phyloP scores from a whole-genome alignment of 2,888 invertebrate species.

The Ophion costatus region DNA sequence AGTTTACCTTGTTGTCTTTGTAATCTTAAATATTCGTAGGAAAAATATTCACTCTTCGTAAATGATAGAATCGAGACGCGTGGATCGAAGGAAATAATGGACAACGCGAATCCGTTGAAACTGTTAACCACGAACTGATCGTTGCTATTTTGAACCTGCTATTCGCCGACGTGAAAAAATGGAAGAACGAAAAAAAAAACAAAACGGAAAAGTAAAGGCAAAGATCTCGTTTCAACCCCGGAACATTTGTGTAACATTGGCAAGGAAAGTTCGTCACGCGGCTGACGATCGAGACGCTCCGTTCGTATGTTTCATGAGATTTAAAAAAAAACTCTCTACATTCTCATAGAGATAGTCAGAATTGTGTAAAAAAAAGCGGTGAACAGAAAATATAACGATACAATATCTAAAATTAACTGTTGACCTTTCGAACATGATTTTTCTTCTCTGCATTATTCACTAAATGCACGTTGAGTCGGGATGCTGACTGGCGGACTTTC shows the following conservation, averaged over 20 bases:
- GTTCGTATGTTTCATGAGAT: slow-evolving; percentile 19
- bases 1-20: slow-evolving; percentile 1
- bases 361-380: slow-evolving; percentile 27
- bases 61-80: slow-evolving; percentile 39
- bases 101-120: neutral
- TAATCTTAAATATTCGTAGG: slow-evolving; percentile 41
- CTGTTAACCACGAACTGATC: slow-evolving; percentile 12
- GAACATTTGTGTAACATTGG: slow-evolving; percentile 48
- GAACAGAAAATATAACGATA: slow-evolving; percentile 11
- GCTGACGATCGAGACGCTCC: slow-evolving; percentile 19
- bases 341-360: slow-evolving; percentile 47
- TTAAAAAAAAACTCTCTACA: slow-evolving; percentile 36
- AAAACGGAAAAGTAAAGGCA: neutral
- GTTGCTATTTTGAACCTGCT: slow-evolving; percentile 31
- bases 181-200: neutral
- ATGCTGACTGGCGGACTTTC: slow-evolving; percentile 90
- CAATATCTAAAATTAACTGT: slow-evolving; percentile 47
- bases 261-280: slow-evolving; percentile 29
- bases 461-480: slow-evolving; percentile 85
- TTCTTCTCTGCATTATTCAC: slow-evolving; percentile 64
- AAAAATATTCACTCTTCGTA: slow-evolving; percentile 55
- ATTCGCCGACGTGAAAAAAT: slow-evolving; percentile 38
- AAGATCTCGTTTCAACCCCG: slow-evolving; percentile 29
- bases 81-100: slow-evolving; percentile 9
- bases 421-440: slow-evolving; percentile 46